Base-by-base conservation (phyloP, 92 coral and sea anemone genomes). In the Meandrina meandrites region DNA sequence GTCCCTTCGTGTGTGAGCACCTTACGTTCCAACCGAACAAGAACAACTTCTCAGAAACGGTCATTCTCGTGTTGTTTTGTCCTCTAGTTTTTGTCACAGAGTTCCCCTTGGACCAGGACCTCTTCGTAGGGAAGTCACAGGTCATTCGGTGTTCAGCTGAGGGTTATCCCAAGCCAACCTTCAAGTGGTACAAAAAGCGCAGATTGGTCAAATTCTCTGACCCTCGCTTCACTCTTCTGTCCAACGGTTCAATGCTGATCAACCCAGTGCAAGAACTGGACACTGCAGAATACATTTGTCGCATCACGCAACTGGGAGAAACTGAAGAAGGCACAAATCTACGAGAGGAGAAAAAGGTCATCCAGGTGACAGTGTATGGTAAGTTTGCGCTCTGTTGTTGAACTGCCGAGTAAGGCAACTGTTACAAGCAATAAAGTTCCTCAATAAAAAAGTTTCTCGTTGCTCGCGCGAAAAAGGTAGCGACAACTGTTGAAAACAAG, bases 271-370 rank as follows among this genome's bases (percentile, higher is more conserved):
- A 86, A 17, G 98, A 91, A 24, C 54, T 12, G 53, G 98, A 94
- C 78, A 76, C 85, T 1, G 95, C 87, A 1, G 75, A 79, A 77
- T 94, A 94, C 37, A 84, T 88, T 40, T 94, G 96, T 79, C 94
- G 93, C 53, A 94, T 94, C 35, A 80, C 92, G 24, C 98, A 94
- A 81, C 90, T 94, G 57, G 92, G 90, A 53, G 87, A 86, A 30
- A 67, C 51, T 32, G 74, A 66, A 57, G 19, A 22, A 4, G 82
- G 77, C 1, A 75, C 81, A 6, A 89, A 93, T 70, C 53, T 90
- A 27, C 92, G 98, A 21, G 98, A 94, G 45, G 93, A 93, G 86
- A 47, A 74, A 34, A 88, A 90, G 54, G 78, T 81, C 17, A 91
- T 93, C 47, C 32, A 36, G 51, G 98, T 94, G 11, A 72, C 75